Base-by-base conservation (phyloP, 2,113 vertebrate genomes). In the Charina bottae region DNA sequence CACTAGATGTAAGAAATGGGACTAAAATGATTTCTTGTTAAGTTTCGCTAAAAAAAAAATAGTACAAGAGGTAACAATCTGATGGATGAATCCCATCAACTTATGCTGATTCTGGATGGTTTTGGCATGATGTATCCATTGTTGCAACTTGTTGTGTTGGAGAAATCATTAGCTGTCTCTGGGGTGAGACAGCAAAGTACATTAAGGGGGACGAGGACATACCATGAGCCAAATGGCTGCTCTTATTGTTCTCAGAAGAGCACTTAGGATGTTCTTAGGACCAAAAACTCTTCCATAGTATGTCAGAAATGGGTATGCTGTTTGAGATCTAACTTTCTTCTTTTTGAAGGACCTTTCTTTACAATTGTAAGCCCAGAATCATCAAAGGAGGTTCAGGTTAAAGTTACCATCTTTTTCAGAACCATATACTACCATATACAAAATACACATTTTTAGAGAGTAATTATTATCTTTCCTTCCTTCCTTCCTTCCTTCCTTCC, bases 191-290 rank as follows among this genome's bases (percentile, higher is more conserved):
- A 90, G 91, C 89, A 93, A 78, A 94, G 88, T 92, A 94, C 96
- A 96, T 97, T 97, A 96, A 95, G 96, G 96, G 94, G 96, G 96
- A 94, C 85, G 90, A 95, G 90, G 94, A 96, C 56, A 95, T 94
- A 92, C 94, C 94, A 96, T 94, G 93, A 95, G 96, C 97, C 94
- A 90, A 96, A 88, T 92, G 94, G 95, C 94, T 96, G 94, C 95
- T 96, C 95, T 96, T 93, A 88, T 12, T 96, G 93, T 96, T 97
- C 96, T 97, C 96, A 53, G 6, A 93, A 97, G 97, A 95, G 95
- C 93, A 96, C 94, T 97, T 90, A 95, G 92, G 93, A 94, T 83
- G 90, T 95, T 96, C 96, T 94, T 94, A 93, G 94, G 94, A 95
- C 96, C 96, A 92, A 96, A 93, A 93, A 21, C 94, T 95, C 90